phyloP scores from a whole-genome alignment of 2,113 vertebrate species.

The Athene noctua region DNA sequence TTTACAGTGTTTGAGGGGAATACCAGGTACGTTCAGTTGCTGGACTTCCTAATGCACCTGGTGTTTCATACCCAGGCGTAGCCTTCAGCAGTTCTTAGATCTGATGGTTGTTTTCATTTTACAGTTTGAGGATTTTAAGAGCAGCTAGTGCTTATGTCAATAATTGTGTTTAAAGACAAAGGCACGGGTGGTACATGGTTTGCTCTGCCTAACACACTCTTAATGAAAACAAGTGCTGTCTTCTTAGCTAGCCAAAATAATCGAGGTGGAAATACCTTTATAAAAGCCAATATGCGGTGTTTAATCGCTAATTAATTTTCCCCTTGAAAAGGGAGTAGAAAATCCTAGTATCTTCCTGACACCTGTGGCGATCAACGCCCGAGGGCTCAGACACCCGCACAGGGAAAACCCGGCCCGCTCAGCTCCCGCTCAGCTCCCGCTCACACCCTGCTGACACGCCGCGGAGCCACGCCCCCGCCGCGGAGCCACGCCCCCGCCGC shows the following conservation, averaged over 20 bases:
- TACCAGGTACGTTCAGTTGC: neutral
- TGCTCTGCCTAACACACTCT: neutral
- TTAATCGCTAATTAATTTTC: neutral
- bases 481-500: too few relatives aligned
- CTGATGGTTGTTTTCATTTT: neutral
- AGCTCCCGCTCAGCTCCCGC: too few relatives aligned
- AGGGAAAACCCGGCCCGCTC: too few relatives aligned
- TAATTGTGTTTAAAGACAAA: neutral
- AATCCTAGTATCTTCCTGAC: neutral
- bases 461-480: too few relatives aligned
- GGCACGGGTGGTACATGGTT: neutral
- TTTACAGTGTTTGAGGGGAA: neutral
- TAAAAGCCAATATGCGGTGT: neutral
- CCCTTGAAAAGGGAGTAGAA: neutral
- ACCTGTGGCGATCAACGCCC: neutral
- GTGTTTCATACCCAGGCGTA: neutral
- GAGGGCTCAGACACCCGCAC: neutral
- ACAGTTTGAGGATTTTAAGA: neutral
- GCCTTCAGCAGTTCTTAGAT: neutral
- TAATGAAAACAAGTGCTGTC: neutral
- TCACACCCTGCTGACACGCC: too few relatives aligned
- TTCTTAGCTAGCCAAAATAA: neutral
- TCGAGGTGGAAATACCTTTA: neutral
- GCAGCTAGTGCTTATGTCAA: neutral
- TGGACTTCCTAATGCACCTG: fast-evolving